phyloP scores from a whole-genome alignment of 2,113 vertebrate genomes.

The Nanorana parkeri region DNA sequence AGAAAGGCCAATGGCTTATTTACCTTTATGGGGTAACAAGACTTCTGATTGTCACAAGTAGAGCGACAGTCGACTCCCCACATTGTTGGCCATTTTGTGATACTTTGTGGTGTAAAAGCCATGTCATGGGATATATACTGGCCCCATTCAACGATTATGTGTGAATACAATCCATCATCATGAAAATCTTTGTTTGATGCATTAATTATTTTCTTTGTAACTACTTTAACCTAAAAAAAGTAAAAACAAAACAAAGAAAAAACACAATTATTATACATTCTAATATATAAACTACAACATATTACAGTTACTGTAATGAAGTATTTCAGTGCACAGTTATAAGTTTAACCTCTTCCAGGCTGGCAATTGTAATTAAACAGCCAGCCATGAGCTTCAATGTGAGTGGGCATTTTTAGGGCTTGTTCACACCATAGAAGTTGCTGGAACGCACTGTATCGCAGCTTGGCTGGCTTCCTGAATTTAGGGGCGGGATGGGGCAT shows the following conservation, averaged over 20 bases:
- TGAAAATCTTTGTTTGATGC: conserved; percentile 69
- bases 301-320: too few species aligned
- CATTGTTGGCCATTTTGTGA: conserved; percentile 59
- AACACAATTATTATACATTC: not conserved
- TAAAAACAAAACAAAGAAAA: conserved; percentile 3
- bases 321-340: too few species aligned
- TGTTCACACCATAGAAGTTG: too few species aligned
- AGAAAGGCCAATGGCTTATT: not conserved
- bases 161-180: conserved; percentile 79
- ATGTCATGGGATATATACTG: conserved; percentile 93
- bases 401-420: too few species aligned
- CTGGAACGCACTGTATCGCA: too few species aligned
- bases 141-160: conserved; percentile 90
- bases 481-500: too few species aligned
- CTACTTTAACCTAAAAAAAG: conserved; percentile 78
- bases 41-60: conserved; percentile 76
- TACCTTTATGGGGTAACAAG: conserved; percentile 93
- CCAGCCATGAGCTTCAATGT: too few species aligned
- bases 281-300: not conserved
- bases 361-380: too few species aligned
- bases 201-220: conserved; percentile 82
- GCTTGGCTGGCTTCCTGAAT: too few species aligned
- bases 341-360: too few species aligned
- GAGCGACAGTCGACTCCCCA: conserved; percentile 71
- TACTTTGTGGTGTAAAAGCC: conserved; percentile 87